Conservation (phyloP, 2,113 vertebrate genomes). For the Phasianus colchicus region DNA sequence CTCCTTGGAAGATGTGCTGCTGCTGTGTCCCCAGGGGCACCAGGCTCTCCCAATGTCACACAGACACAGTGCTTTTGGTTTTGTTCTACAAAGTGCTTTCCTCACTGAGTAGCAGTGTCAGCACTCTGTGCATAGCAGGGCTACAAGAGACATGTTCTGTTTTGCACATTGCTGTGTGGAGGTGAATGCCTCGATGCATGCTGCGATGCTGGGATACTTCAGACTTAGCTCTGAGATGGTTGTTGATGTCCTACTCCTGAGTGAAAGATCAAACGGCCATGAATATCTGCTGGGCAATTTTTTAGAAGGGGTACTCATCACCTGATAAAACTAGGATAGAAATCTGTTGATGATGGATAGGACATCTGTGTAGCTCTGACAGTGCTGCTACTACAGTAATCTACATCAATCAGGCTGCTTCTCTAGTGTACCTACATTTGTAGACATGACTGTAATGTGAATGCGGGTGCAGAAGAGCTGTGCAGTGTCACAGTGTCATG, state of each 20-base stretch:
- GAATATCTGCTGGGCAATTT: not conserved
- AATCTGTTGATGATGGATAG: not conserved
- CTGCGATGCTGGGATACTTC: not conserved
- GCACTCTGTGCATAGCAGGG: not conserved
- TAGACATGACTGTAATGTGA: not conserved
- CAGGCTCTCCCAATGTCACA: slow-evolving; percentile 2
- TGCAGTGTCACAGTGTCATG: not conserved
- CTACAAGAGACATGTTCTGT: not conserved
- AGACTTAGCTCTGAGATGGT: not conserved
- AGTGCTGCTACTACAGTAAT: fast-evolving
- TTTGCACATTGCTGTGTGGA: not conserved
- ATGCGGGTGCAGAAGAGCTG: not conserved
- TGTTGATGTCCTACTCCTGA: not conserved
- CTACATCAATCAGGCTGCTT: not conserved
- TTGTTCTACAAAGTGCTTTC: not conserved
- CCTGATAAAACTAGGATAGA: not conserved
- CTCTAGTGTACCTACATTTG: fast-evolving
- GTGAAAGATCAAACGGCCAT: not conserved
- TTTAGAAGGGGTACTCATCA: not conserved
- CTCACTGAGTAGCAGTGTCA: not conserved
- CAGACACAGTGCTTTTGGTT: not conserved
- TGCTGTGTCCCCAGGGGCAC: not conserved
- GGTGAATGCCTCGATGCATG: not conserved
- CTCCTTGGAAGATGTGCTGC: not conserved
- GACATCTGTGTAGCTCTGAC: not conserved